Evolutionary conservation across 2,113 vertebrate species (phyloP).

Genomic region (Scortum barcoo): DNA sequence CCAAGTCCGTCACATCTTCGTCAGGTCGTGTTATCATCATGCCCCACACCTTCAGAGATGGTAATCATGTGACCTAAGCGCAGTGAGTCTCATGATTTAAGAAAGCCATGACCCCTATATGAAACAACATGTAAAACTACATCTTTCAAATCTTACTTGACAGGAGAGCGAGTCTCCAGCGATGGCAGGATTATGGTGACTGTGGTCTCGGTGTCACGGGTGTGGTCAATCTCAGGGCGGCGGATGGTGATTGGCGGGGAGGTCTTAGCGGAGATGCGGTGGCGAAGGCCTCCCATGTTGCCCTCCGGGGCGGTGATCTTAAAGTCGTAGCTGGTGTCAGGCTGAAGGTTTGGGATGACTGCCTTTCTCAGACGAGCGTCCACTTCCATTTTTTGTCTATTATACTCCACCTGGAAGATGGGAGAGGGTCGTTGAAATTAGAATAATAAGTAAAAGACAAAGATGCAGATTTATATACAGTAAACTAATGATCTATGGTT

Average conservation of each 20-base stretch:
- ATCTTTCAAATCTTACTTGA: slow-evolving; percentile 86
- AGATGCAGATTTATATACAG: background rate
- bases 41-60: background rate
- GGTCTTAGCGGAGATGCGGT: slow-evolving; percentile 93
- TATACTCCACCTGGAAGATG: slow-evolving; percentile 92
- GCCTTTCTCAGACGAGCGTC: slow-evolving; percentile 93
- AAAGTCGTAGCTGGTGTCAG: slow-evolving; percentile 95
- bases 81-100: background rate
- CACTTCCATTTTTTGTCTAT: slow-evolving; percentile 90
- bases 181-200: slow-evolving; percentile 92
- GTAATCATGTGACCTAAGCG: background rate
- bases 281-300: slow-evolving; percentile 95
- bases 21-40: background rate
- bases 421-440: background rate
- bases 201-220: slow-evolving; percentile 90
- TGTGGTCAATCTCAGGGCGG: slow-evolving; percentile 91
- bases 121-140: slow-evolving; percentile 1
- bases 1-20: background rate
- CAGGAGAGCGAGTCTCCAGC: slow-evolving; percentile 86
- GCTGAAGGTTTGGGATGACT: slow-evolving; percentile 93
- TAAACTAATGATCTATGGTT: slow-evolving; percentile 11
- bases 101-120: background rate
- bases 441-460: background rate
- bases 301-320: slow-evolving; percentile 93
- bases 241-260: slow-evolving; percentile 89